Conservation (phyloP, 2,888 invertebrate species). For the Nephrotoma appendiculata region DNA sequence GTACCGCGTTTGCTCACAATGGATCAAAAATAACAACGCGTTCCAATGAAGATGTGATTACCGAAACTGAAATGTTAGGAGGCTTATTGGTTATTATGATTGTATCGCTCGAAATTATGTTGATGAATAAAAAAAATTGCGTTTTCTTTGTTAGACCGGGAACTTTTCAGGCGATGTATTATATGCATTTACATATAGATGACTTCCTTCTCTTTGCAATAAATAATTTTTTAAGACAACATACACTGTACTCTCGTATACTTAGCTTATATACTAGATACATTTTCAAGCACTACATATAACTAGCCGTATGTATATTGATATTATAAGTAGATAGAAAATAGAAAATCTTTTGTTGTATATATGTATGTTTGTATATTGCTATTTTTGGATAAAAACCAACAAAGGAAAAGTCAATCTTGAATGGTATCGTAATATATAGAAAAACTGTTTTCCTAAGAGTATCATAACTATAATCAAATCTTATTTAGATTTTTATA, state of each 20-base stretch:
- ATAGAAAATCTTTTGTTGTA: background rate
- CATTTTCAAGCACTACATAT: background rate
- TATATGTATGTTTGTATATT: background rate
- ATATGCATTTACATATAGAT: background rate
- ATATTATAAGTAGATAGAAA: background rate
- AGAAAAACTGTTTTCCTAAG: background rate
- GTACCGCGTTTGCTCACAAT: no score
- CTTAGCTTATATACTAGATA: background rate
- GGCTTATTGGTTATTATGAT: no score
- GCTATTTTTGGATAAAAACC: background rate
- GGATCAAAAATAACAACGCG: no score
- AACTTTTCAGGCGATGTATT: no score
- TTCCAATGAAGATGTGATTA: no score
- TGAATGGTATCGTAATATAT: background rate
- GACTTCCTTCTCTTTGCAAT: background rate
- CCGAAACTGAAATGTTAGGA: no score
- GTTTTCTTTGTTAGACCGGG: no score
- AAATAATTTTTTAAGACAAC: background rate
- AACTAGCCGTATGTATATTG: background rate
- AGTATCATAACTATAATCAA: background rate
- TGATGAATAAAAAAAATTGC: no score
- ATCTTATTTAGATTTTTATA: background rate
- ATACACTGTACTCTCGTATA: background rate
- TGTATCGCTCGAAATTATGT: no score
- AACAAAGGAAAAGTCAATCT: background rate